phyloP scores from a whole-genome alignment of 2,113 vertebrate genomes.

The Sebastes schlegelii region DNA sequence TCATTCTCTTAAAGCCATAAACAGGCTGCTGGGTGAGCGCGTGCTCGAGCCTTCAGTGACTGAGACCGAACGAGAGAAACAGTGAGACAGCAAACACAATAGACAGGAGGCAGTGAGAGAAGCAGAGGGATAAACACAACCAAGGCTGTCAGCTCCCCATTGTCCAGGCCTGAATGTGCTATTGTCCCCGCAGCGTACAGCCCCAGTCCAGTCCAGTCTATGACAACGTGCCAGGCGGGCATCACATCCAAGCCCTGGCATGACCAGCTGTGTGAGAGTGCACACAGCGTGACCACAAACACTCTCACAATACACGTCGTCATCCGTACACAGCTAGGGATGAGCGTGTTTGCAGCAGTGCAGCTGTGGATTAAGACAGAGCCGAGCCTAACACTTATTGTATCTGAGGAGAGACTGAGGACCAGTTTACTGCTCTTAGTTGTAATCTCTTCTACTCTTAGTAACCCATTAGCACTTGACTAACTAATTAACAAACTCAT shows the following conservation, averaged over 20 bases:
- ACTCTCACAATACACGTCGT: not conserved
- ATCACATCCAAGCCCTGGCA: conserved; percentile 51
- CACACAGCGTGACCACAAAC: conserved; percentile 16
- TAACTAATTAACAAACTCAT: not conserved
- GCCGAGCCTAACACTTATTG: not conserved
- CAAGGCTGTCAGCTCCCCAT: conserved; percentile 68
- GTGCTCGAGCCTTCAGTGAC: conserved; percentile 12
- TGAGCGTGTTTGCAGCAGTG: conserved; percentile 9
- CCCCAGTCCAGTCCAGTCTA: conserved; percentile 63
- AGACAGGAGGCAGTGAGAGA: conserved; percentile 44
- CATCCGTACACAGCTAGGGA: conserved; percentile 1
- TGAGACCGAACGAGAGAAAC: conserved; percentile 10
- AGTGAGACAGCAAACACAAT: conserved; percentile 52
- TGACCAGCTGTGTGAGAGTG: conserved; percentile 45
- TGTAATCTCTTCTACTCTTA: not conserved
- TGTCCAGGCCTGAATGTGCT: conserved; percentile 78
- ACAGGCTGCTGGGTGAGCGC: conserved; percentile 15
- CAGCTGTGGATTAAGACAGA: conserved; percentile 29
- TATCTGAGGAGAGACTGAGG: not conserved
- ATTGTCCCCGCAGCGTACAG: conserved; percentile 71
- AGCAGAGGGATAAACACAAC: conserved; percentile 49
- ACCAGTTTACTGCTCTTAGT: not conserved
- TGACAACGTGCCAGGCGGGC: conserved; percentile 69
- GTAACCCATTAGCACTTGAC: not conserved
- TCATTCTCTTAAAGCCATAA: conserved; percentile 29